phyloP scores from a whole-genome alignment of 2,888 invertebrate species.

The Caenorhabditis uteleia region DNA sequence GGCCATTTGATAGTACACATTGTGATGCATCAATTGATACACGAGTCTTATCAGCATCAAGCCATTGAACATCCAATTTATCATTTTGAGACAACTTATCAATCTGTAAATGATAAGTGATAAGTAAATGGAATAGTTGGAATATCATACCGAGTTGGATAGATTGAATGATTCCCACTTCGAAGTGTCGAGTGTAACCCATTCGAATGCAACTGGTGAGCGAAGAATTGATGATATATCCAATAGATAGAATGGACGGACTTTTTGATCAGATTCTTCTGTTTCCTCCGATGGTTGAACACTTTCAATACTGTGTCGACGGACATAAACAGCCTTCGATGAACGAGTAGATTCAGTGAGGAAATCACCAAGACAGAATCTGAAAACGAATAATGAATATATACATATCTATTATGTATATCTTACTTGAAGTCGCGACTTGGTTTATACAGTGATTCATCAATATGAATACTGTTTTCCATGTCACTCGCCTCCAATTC shows the following conservation, averaged over 20 bases:
- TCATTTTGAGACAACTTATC: slow-evolving; percentile 18
- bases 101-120: slow-evolving; percentile 6
- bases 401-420: not conserved
- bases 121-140: not conserved
- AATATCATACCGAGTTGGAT: slow-evolving; percentile 12
- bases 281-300: slow-evolving; percentile 24
- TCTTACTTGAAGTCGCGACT: slow-evolving; percentile 32
- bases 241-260: slow-evolving; percentile 29
- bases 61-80: slow-evolving; percentile 38
- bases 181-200: slow-evolving; percentile 22
- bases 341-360: slow-evolving; percentile 16
- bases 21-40: slow-evolving; percentile 40
- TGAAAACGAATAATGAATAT: slow-evolving; percentile 6
- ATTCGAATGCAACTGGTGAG: slow-evolving; percentile 28
- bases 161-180: slow-evolving; percentile 29
- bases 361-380: slow-evolving; percentile 50
- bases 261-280: slow-evolving; percentile 10
- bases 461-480: slow-evolving; percentile 40
- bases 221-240: slow-evolving; percentile 39
- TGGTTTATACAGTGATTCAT: slow-evolving; percentile 44
- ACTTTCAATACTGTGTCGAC: slow-evolving; percentile 46
- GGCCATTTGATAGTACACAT: slow-evolving; percentile 10
- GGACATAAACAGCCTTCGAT: slow-evolving; percentile 27
- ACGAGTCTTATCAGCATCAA: slow-evolving; percentile 35
- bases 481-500: slow-evolving; percentile 43